Evolutionary conservation across 2,797 vertebrate genomes (phyloP), one percentile per base, ranked within the genome.

Genomic region (Muscicapa comitata): DNA sequence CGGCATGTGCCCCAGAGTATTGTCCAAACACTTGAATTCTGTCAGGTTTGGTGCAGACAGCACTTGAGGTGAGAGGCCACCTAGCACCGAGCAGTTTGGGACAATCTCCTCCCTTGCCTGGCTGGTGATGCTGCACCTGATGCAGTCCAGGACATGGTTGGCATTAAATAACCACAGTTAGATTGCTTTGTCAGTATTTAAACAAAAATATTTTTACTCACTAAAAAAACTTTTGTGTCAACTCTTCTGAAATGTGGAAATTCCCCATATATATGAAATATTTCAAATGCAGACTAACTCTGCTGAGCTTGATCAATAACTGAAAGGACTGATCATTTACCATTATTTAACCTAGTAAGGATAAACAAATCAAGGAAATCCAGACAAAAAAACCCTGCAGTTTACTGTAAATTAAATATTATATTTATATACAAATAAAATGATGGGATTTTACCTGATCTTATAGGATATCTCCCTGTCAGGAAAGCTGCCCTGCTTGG

Each of bases 401-500:
- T 10, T 59, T 28, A 53, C 10, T 45, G 47, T 2, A 75, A 71
- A 33, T 28, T 53, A 79, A 73, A 42, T 24, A 66, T 2, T 0
- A 17, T 26, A 55, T 45, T 31, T 72, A 38, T 38, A 50, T 19
- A 65, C 40, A 58, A 43, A 68, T 6, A 13, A 40, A 59, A 17
- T 33, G 82, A 53, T 26, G 6, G 1, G 6, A 26, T 55, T 66
- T 87, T 97, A 98, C 98, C 98, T 96, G 98, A 98, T 95, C 98
- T 96, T 85, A 98, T 35, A 29, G 98, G 93, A 75, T 98, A 98
- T 42, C 98, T 94, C 19, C 98, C 98, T 2, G 98, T 98, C 93
- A 98, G 43, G 48, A 98, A 98, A 94, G 98, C 97, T 6, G 98
- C 98, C 35, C 98, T 93, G 91, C 98, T 98, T 11, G 98, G 98